These are phyloP conservation scores for Lamellibrachia satsuma DNA, from an alignment of 2,888 invertebrate species.

Conservation along the genomic window DNA sequence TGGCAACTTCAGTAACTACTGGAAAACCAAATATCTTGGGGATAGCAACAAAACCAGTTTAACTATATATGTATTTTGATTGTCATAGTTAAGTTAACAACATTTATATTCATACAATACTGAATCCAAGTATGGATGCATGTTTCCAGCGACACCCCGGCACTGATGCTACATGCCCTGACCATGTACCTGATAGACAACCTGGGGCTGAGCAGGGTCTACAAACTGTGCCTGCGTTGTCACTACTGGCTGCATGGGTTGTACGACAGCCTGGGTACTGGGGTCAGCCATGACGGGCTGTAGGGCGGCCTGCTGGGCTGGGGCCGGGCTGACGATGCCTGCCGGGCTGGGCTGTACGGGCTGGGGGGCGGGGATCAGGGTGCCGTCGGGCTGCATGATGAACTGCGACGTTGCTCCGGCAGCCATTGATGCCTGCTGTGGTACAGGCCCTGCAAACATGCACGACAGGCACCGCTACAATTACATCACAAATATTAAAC, in stretches of 20 bases:
- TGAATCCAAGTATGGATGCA: no score
- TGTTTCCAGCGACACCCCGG: no score
- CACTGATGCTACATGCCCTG: no score
- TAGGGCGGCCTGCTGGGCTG: neutral
- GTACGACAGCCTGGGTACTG: conserved; percentile 6
- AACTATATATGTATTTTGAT: no score
- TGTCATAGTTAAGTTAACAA: no score
- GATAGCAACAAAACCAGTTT: no score
- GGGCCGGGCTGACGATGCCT: neutral
- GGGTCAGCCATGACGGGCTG: conserved; percentile 22
- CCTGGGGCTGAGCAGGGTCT: conserved; percentile 23
- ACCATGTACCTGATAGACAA: conserved; percentile 24
- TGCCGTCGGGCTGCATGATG: neutral
- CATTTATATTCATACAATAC: no score
- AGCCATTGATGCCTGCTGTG: conserved; percentile 14
- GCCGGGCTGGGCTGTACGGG: conserved; percentile 24
- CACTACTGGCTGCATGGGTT: neutral
- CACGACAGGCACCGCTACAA: neutral
- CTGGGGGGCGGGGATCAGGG: neutral
- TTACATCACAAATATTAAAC: neutral
- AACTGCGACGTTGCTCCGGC: neutral
- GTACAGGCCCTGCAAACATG: neutral
- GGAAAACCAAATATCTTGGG: no score
- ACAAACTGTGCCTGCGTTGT: neutral
- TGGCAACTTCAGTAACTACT: no score